These are phyloP conservation scores for Coenobita brevimanus DNA, from an alignment of 1,140 invertebrate genomes.

Conservation along the genomic window DNA sequence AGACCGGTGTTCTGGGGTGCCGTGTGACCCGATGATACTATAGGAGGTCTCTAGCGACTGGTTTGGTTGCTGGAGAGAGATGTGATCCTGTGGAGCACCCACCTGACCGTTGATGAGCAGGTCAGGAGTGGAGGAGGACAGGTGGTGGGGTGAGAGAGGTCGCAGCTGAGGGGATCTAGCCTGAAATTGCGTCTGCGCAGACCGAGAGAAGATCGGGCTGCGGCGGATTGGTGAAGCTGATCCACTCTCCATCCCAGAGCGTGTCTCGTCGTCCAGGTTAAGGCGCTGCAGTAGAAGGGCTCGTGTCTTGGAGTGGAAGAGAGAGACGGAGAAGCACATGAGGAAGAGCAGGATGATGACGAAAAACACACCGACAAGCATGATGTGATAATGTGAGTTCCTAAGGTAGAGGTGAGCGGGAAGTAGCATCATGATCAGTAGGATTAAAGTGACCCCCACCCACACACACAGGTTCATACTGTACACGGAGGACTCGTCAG, in stretches of 20 bases:
- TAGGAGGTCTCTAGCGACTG: neutral
- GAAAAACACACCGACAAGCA: constrained; percentile 66
- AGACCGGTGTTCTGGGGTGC: neutral
- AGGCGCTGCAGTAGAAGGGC: constrained; percentile 66
- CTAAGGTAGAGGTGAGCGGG: constrained; percentile 69
- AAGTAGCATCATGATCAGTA: constrained; percentile 61
- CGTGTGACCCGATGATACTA: constrained; percentile 13
- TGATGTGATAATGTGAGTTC: constrained; percentile 61
- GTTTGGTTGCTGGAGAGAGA: constrained; percentile 17
- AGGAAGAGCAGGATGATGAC: constrained; percentile 68
- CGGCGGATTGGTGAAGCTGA: constrained; percentile 33
- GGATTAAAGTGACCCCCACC: constrained; percentile 60
- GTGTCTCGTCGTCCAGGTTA: constrained; percentile 66
- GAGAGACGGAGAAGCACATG: constrained; percentile 67
- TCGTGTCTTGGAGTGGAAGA: constrained; percentile 68
- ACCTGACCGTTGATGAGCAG: constrained; percentile 57
- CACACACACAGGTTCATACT: constrained; percentile 67
- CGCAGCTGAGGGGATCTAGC: neutral
- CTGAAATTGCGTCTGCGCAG: neutral
- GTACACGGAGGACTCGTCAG: constrained; percentile 51
- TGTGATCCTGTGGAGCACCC: neutral
- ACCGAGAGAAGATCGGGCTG: constrained; percentile 35
- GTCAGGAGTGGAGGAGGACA: constrained; percentile 60
- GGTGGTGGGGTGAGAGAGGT: constrained; percentile 33
- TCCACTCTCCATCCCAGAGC: constrained; percentile 31